Base-by-base conservation (phyloP, 2,888 invertebrate species). In the Pristionchus fissidentatus region DNA sequence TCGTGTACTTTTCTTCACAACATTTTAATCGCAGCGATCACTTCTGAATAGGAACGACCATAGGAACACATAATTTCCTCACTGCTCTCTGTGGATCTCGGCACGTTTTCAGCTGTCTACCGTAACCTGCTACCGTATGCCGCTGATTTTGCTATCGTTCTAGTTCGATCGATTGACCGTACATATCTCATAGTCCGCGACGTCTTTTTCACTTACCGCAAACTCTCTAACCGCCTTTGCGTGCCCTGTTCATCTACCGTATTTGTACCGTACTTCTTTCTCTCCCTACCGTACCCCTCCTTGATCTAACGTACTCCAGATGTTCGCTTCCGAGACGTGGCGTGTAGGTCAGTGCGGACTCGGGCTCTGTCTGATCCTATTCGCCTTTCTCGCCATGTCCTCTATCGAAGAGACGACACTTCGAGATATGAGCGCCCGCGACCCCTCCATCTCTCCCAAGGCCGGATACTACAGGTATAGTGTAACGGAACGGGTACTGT, bases 381-480 rank as follows among this genome's bases (percentile, higher is more conserved):
- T 82, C 38, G 82, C 82, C n/a, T 82, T 82, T 32, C 70, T 82
- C 5, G 66, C 82, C 46, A 82, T 82, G 82, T 82, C 82, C 8
- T 82, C 82, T 1, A 82, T 82, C 10, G 82, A 82, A n/a, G 70
- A 35, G 70, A 82, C 82, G 15, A 82, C 82, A 8, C 82, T 82
- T 3, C n/a, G 19, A 1, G 82, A 82, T 38, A 49, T 70, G 49
- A 46, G 55, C 52, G 32, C 35, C 2, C 49, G 41, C 26, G 55
- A 70, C 32, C 82, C 66, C 0, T 70, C 70, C 26, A 82, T 82
- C 26, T 55, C 57, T 32, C 26, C 32, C 2, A 35, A 70, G 10
- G 82, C 82, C 32, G 82, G 82, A 19, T 82, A 70, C 70, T 82
- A 82, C 52, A 82, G 82, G 82, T 70, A n/a, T n/a, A n/a, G n/a